Base-by-base conservation (phyloP, 2,797 vertebrate species). In the Epinephelus coioides region DNA sequence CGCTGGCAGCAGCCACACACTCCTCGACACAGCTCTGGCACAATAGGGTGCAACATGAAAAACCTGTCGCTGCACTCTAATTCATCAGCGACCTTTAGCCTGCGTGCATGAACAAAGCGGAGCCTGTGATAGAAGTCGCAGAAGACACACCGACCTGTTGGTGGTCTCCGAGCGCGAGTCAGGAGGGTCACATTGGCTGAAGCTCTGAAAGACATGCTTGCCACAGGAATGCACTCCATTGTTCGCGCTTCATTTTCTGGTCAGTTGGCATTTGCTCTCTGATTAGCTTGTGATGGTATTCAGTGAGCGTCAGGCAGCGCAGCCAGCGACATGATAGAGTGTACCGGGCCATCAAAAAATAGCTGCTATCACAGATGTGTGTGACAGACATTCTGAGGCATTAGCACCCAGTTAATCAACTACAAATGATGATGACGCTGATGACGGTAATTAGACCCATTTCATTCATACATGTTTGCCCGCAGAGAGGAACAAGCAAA, bases 381-480 rank as follows among this genome's bases (percentile, higher is more conserved):
- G 76, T 71, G 77, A 78, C 81, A 89, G 86, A 76, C 82, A 79
- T 84, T 72, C 50, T 40, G 75, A 83, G 69, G 76, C 86, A 82
- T 84, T 84, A 88, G 79, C 73, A 50, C 61, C 47, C 63, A 61
- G 66, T 78, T 91, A 87, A 93, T 87, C 83, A 88, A 88, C 76
- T 79, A 78, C 73, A 79, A 84, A 82, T 85, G 79, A 88, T 82
- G 73, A 79, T 76, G 78, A 74, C 17, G 69, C 65, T 82, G 86
- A 90, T 88, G 80, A 81, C 54, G 47, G 60, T 89, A 79, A 91
- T 89, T 88, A 88, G 80, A 84, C 56, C 76, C 57, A 72, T 89
- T 82, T 86, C 62, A 70, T 84, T 84, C 70, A 46, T 72, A 75
- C 63, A 79, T 78, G 83, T 86, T 86, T 81, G 74, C 70, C 81